Evolutionary conservation across 2,888 invertebrate species (phyloP), one percentile per base, ranked within the genome.

Genomic region (Tetanocera ferruginea): DNA sequence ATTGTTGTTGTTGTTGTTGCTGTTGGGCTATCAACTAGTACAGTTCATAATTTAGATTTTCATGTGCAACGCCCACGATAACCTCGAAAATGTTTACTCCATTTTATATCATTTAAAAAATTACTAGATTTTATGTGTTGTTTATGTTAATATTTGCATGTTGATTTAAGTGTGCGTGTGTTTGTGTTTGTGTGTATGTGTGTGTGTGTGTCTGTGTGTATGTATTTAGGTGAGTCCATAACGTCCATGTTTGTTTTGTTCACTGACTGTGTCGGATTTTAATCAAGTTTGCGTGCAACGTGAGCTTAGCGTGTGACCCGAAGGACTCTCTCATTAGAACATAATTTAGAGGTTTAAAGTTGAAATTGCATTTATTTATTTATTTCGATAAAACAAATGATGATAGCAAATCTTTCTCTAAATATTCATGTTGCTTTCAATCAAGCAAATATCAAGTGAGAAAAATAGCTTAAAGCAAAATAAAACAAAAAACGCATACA

Each of bases 191-290:
- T 37, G 60, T 43, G 31, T 49, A 52, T 57, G 8, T 11, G 37
- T 55, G 25, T n/a, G n/a, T 52, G 25, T 25, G 43, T 43, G 73
- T 69, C 60, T 49, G 76, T 64, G 71, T 31, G 49, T 31, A 25
- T 71, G 34, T 64, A 3, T 34, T 8, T 43, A 0, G 23, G 37
- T 43, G 60, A 43, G 43, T 43, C 14, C 43, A 43, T 43, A 43
- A 43, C 17, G 28, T 14, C 28, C 28, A 60, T 60, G 28, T 19
- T 60, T 60, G 25, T 60, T 14, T 60, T 31, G 25, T 60, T 17
- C 17, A 60, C 9, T 60, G 55, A n/a, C 5, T 51, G 2, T 69
- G 25, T 69, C 43, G 49, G 23, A 25, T 69, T 51, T 69, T 51
- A 69, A 69, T 69, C 25, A 69, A 51, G 6, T 69, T n/a, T 49